A percentile compares a stretch with the other conserved stretches of the same genome.
Conservation (phyloP, 2,797 vertebrate genomes). For the Urocyon cinereoargenteus region DNA sequence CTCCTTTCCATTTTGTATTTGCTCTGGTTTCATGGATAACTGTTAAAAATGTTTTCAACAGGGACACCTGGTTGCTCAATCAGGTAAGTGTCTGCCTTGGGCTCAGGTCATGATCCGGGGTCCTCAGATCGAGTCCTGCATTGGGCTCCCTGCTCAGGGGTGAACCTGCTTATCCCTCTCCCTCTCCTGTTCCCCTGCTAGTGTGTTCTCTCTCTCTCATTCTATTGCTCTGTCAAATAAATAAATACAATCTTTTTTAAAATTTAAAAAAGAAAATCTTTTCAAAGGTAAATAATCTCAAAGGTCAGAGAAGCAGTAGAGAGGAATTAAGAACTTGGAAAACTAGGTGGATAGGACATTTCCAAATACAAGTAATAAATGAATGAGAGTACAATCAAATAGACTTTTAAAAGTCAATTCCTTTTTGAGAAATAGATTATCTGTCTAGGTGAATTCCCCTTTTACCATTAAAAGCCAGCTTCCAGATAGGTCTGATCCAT, state of each 20-base stretch:
- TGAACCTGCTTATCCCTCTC: no score
- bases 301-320: neutral
- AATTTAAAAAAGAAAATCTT: neutral
- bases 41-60: constrained; percentile 17
- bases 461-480: constrained; percentile 69
- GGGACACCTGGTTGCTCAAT: no score
- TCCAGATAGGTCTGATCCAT: constrained; percentile 62
- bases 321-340: neutral
- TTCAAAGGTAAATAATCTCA: constrained; percentile 43
- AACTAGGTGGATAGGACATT: neutral
- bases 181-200: no score
- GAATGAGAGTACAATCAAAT: constrained; percentile 63
- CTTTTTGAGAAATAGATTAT: constrained; percentile 76
- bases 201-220: no score
- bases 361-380: constrained; percentile 76
- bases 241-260: no score
- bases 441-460: constrained; percentile 66
- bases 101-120: no score
- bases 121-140: no score
- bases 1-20: constrained; percentile 40
- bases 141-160: no score
- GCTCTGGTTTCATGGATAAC: neutral
- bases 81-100: no score
- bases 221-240: no score
- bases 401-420: constrained; percentile 79